Evolutionary conservation across 2,888 invertebrate genomes (phyloP), one percentile per base, ranked within the genome.

Genomic region (Colostygia pectinataria): DNA sequence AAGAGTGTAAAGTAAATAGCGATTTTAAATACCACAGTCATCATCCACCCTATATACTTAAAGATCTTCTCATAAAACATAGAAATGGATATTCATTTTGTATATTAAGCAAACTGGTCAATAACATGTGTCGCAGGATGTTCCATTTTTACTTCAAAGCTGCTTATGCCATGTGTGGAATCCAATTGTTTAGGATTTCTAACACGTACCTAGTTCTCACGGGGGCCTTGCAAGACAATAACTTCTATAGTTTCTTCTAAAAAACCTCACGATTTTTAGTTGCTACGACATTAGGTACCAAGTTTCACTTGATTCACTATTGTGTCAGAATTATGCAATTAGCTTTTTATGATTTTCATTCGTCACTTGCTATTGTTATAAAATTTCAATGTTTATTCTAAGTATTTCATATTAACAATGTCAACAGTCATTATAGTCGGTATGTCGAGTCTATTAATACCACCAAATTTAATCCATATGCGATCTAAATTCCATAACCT

Each of bases 191-290:
- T 77, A 66, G 68, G 59, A 87, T 81, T 83, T 78, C 70, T 71
- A 71, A 70, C 88, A 88, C 88, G 89, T 88, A 79, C 74, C 62
- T 56, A 65, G 75, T 88, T 89, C 89, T 72, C 89, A 88, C 87
- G 82, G 62, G 47, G 52, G 59, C 42, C 45, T 33, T 67, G 69
- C 62, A 73, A 81, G 60, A 69, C 65, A 73, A 66, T 68, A 66
- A 63, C 58, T 65, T 59, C 53, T 49, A 53, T 58, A 59, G 66
- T 67, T 65, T 65, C 61, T 59, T 54, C 42, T 59, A 59, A 55
- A 60, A 66, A 66, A 55, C 51, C 51, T 43, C 31, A 39, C 52
- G 29, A 56, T 53, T 53, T 54, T 54, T 48, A 41, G 39, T 45
- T 55, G 38, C 50, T 49, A 55, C 33, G 36, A 42, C 34, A 50